Percentiles rank a stretch among this genome's conserved stretches.
These are phyloP conservation scores for Trachurus trachurus DNA, from an alignment of 2,797 vertebrate genomes.

Conservation along the genomic window DNA sequence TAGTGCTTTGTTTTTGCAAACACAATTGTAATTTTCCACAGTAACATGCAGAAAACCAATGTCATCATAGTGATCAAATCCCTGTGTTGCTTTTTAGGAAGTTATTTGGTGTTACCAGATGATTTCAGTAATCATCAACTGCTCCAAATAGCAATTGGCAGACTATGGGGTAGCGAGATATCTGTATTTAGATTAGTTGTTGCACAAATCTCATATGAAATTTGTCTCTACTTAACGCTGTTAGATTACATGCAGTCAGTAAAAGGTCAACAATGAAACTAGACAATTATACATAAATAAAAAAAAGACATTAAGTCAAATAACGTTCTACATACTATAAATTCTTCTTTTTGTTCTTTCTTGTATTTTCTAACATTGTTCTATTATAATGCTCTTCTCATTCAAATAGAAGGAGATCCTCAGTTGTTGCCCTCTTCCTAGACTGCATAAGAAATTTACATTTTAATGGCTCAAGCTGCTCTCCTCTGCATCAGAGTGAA, in stretches of 20 bases:
- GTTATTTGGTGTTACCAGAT: background rate
- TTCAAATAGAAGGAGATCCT: constrained; percentile 13
- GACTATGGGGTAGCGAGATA: background rate
- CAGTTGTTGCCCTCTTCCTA: constrained; percentile 39
- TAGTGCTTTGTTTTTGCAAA: background rate
- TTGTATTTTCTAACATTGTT: background rate
- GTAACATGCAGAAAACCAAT: background rate
- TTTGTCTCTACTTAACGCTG: background rate
- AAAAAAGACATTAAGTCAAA: background rate
- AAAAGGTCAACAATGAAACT: background rate
- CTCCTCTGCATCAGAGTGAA: constrained; percentile 63
- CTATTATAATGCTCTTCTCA: background rate
- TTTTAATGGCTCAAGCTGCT: constrained; percentile 73
- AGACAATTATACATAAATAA: background rate
- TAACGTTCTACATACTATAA: background rate
- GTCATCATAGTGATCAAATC: background rate
- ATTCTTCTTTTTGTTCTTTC: background rate
- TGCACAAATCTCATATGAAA: background rate
- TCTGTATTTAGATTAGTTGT: background rate
- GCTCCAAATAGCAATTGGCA: background rate
- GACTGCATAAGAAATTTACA: constrained; percentile 69
- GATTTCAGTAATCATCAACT: background rate
- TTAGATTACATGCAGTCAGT: background rate
- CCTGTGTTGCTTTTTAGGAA: background rate
- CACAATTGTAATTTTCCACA: background rate